phyloP scores from a whole-genome alignment of 2,113 vertebrate species.

The Hemibagrus wyckioides region DNA sequence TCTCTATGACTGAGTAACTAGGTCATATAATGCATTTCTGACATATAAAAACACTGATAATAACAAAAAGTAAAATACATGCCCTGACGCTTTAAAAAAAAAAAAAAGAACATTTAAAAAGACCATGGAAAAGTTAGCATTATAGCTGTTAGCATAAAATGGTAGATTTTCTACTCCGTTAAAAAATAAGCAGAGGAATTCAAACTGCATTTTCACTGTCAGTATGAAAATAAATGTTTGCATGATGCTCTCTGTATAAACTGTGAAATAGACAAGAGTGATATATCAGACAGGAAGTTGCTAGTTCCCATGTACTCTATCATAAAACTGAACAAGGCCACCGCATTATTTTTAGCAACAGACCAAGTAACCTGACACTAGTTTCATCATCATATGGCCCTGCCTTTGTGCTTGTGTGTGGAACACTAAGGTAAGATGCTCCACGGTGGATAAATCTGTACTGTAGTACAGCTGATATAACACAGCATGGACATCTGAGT shows the following conservation, averaged over 20 bases:
- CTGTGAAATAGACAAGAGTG: not conserved
- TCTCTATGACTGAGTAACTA: not conserved
- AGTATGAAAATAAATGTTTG: not conserved
- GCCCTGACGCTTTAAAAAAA: not conserved
- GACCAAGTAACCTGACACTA: not conserved
- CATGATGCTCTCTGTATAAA: not conserved
- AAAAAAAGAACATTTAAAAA: not conserved
- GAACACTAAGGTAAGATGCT: not conserved
- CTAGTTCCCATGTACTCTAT: constrained; percentile 43
- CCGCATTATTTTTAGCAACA: not conserved
- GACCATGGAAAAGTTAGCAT: no score
- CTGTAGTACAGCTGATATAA: constrained; percentile 39
- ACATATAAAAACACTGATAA: not conserved
- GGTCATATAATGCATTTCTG: not conserved
- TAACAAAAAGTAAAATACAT: not conserved
- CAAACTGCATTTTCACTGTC: not conserved
- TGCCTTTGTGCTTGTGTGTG: not conserved
- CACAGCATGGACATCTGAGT: not conserved
- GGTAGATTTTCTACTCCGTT: not conserved
- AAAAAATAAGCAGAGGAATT: not conserved
- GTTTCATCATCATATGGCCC: not conserved
- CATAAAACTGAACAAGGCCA: constrained; percentile 27
- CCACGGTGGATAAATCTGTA: not conserved
- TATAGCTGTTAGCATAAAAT: constrained; percentile 2
- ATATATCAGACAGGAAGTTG: constrained; percentile 48